phyloP scores from a whole-genome alignment of 2,113 vertebrate species.

The Desmodus rotundus region DNA sequence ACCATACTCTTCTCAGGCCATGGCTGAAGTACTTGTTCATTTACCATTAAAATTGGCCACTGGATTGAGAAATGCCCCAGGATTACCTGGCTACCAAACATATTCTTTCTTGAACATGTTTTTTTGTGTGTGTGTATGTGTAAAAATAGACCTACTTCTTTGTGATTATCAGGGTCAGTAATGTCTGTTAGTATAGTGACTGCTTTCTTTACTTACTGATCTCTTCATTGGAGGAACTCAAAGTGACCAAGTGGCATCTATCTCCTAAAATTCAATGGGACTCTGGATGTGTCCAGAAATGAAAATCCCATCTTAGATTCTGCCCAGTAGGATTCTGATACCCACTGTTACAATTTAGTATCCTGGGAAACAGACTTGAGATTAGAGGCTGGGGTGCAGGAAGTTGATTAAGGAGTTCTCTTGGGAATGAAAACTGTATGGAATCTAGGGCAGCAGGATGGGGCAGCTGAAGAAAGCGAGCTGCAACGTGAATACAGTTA shows the following conservation, averaged over 20 bases:
- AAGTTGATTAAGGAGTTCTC: neutral
- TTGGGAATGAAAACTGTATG: neutral
- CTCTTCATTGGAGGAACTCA: neutral
- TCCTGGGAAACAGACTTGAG: neutral
- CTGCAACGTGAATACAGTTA: neutral
- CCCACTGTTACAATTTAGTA: neutral
- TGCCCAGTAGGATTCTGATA: neutral
- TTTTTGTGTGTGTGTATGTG: neutral
- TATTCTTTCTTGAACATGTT: neutral
- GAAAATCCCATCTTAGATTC: neutral
- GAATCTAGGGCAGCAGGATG: neutral
- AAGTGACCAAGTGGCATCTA: neutral
- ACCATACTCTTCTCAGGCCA: neutral
- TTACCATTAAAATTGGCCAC: neutral
- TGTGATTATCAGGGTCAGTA: neutral
- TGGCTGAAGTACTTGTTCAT: neutral
- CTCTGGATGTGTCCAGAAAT: neutral
- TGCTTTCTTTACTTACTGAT: neutral
- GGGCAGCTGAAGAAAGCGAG: neutral
- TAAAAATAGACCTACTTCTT: neutral
- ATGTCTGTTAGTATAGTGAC: neutral
- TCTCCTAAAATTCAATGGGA: neutral
- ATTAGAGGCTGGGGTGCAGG: neutral
- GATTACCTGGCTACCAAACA: neutral
- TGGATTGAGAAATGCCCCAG: neutral